These are phyloP conservation scores for Nothoprocta perdicaria DNA, from an alignment of 2,113 vertebrate genomes.

Conservation along the genomic window DNA sequence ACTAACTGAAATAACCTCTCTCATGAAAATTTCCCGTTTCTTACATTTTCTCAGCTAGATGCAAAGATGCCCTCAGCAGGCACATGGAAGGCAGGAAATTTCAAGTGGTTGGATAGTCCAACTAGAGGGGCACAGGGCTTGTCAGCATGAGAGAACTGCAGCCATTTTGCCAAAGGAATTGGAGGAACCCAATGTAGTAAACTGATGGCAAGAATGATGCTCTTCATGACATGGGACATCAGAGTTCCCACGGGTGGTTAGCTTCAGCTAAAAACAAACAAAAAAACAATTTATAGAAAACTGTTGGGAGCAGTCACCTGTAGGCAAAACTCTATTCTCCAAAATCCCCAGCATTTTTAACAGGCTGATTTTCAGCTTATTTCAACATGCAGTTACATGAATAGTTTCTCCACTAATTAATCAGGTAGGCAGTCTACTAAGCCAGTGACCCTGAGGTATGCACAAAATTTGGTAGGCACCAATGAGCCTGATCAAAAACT, in stretches of 20 bases:
- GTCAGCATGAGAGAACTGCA: not conserved
- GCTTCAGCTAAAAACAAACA: not conserved
- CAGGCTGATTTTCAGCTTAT: not conserved
- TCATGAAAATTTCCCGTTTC: not conserved
- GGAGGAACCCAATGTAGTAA: not conserved
- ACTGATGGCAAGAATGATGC: not conserved
- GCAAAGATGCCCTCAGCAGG: not conserved
- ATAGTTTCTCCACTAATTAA: not conserved
- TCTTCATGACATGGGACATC: not conserved
- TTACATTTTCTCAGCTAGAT: not conserved
- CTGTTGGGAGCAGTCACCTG: rapidly evolving
- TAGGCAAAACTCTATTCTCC: not conserved
- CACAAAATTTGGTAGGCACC: not conserved
- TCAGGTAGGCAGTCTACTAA: not conserved
- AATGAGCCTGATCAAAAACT: rapidly evolving
- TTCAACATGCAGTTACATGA: not conserved
- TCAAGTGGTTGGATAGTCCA: not conserved
- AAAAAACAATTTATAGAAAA: not conserved
- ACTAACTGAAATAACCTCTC: not conserved
- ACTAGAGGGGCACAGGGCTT: not conserved
- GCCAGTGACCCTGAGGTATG: not conserved
- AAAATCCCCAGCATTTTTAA: not conserved
- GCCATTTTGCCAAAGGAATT: not conserved
- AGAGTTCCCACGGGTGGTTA: not conserved
- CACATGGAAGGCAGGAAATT: not conserved